phyloP scores from a whole-genome alignment of 2,113 vertebrate genomes.

The Neotoma lepida region DNA sequence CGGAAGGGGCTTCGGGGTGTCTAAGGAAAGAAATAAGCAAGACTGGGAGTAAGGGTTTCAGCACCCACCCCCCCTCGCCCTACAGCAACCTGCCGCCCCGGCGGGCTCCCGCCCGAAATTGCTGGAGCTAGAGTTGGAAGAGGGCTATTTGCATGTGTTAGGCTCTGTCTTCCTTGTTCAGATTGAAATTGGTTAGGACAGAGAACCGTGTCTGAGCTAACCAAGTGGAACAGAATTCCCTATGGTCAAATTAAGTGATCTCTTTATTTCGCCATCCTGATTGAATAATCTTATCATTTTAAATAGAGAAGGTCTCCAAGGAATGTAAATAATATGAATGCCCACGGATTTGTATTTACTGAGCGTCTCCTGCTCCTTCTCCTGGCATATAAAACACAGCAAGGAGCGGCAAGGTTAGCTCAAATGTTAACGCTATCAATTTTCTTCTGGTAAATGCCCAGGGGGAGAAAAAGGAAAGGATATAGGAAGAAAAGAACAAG shows the following conservation, averaged over 20 bases:
- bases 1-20: not conserved
- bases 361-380: constrained; percentile 88
- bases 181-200: constrained; percentile 90
- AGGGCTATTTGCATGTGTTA: constrained; percentile 75
- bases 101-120: constrained; percentile 48
- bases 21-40: not conserved
- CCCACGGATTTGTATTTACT: constrained; percentile 96
- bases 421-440: constrained; percentile 86
- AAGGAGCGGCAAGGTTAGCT: constrained; percentile 86
- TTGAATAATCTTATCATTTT: constrained; percentile 92
- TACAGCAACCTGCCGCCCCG: not conserved
- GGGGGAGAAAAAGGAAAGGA: constrained; percentile 59
- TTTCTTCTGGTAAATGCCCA: constrained; percentile 85
- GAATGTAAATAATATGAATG: constrained; percentile 95
- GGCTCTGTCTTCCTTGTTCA: constrained; percentile 81
- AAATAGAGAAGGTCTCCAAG: constrained; percentile 90
- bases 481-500: not conserved
- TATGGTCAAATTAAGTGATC: constrained; percentile 91
- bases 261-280: constrained; percentile 91
- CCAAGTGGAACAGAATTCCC: constrained; percentile 92
- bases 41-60: not conserved
- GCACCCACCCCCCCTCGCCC: not conserved
- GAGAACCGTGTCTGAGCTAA: constrained; percentile 88
- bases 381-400: constrained; percentile 90
- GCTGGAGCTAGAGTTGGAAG: constrained; percentile 34